Conservation (phyloP, 2,888 invertebrate species). For the Folsomia candida region DNA sequence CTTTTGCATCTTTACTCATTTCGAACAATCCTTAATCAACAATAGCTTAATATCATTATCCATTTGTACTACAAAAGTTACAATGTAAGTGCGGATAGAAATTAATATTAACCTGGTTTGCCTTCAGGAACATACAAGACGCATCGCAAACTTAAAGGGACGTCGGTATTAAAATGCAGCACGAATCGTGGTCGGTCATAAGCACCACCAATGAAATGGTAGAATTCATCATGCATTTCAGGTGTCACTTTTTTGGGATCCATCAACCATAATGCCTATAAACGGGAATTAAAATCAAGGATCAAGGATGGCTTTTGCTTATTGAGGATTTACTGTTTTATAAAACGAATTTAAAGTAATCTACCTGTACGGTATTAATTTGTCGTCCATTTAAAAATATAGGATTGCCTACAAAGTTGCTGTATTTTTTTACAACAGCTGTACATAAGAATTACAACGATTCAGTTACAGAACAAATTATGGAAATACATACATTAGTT, state of each 20-base stretch:
- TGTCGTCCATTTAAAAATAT: slow-evolving; percentile 85
- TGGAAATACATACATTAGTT: neutral
- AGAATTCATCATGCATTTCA: slow-evolving; percentile 85
- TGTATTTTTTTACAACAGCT: slow-evolving; percentile 90
- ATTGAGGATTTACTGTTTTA: neutral
- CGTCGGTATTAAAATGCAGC: slow-evolving; percentile 89
- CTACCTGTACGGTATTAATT: slow-evolving; percentile 79
- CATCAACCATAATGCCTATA: slow-evolving; percentile 84
- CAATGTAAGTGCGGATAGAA: too few species aligned
- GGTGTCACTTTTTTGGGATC: slow-evolving; percentile 80
- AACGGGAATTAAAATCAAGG: slow-evolving; percentile 43
- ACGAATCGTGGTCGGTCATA: slow-evolving; percentile 85
- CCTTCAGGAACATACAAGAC: slow-evolving; percentile 91
- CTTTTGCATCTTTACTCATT: slow-evolving; percentile 77
- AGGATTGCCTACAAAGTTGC: slow-evolving; percentile 93
- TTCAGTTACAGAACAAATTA: neutral
- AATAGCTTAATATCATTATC: neutral
- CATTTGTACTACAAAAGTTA: too few species aligned
- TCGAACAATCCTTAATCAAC: slow-evolving; percentile 71
- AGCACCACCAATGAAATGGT: slow-evolving; percentile 78
- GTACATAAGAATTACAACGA: slow-evolving; percentile 52
- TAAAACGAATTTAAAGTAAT: slow-evolving; percentile 27
- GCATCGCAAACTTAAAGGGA: slow-evolving; percentile 84
- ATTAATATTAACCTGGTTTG: slow-evolving; percentile 66
- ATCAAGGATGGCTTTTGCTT: neutral